Base-by-base conservation (phyloP, 2,888 invertebrate species). In the Xylocampa areola region DNA sequence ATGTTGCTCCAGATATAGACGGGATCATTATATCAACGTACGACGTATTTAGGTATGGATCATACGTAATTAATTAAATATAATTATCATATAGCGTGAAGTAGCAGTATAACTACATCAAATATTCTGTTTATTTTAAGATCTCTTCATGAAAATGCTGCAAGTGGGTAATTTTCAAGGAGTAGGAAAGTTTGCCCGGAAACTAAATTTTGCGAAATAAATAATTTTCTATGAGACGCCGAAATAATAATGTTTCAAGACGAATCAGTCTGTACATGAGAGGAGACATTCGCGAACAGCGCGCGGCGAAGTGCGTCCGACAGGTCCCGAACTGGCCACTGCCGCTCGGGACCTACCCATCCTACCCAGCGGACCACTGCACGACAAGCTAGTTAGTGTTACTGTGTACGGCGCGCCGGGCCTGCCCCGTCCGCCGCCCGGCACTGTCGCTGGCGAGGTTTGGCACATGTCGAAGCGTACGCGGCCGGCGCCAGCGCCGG, bases 71-170 rank as follows among this genome's bases (percentile, higher is more conserved):
- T n/a, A n/a, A 13, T 13, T 43, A 10, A 13, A 33, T 10, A 10
- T 14, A 32, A 33, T 44, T 10, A 10, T 23, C 36, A 23, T 23
- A 21, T 23, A 14, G 32, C 13, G 21, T 33, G 6, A 44, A 32
- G 43, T 23, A 33, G 32, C 14, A 23, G 25, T 27, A 27, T 11
- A n/a, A n/a, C 25, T 14, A 14, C 14, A 32, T 13, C 6, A 14
- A 32, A 32, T 14, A 6, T 21, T 21, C 14, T 14, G 14, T 21
- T 17, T 7, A 6, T 10, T 21, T 17, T 33, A 17, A 3, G 32
- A 11, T 10, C 27, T 63, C 23, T 40, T 48, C 19, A 11, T 13
- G 11, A 19, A 57, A 48, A 63, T 11, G 33, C 19, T 48, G 16
- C 14, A 30, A 17, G 8, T 27, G 32, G 21, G 13, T 37, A 25